Evolutionary conservation across 2,888 invertebrate genomes (phyloP).

Genomic region (Sarcophaga variegata): DNA sequence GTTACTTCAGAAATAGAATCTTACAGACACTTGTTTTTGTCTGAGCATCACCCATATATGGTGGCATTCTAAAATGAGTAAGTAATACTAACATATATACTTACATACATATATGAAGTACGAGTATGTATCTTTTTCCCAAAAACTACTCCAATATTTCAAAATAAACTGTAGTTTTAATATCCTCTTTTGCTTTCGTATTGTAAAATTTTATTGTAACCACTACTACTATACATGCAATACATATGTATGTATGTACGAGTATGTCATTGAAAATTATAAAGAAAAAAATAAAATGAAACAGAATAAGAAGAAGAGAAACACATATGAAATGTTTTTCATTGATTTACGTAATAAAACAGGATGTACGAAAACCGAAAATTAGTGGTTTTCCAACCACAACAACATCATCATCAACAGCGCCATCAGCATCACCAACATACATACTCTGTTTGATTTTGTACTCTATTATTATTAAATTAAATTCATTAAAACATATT

Average conservation of each 20-base stretch:
- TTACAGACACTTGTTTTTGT: no score
- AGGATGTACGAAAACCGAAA: conserved; percentile 26
- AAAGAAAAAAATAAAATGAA: not conserved
- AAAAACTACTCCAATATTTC: no score
- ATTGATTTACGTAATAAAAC: not conserved
- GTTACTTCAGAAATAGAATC: no score
- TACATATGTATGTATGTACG: not conserved
- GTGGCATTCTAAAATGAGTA: no score
- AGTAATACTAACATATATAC: no score
- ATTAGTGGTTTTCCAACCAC: conserved; percentile 19
- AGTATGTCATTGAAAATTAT: not conserved
- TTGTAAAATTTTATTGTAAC: not conserved
- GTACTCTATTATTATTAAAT: not conserved
- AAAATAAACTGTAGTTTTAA: not conserved
- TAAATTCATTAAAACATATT: not conserved
- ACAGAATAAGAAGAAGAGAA: not conserved
- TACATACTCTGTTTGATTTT: not conserved
- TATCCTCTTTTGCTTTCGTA: not conserved
- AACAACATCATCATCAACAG: not conserved
- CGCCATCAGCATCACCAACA: not conserved
- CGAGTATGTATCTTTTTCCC: no score
- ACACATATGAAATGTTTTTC: not conserved
- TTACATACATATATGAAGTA: no score
- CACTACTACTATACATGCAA: not conserved
- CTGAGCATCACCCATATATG: no score